A percentile compares a stretch with the other conserved stretches of the same genome.
phyloP scores from a whole-genome alignment of 2,113 vertebrate species.

The Eretmochelys imbricata region DNA sequence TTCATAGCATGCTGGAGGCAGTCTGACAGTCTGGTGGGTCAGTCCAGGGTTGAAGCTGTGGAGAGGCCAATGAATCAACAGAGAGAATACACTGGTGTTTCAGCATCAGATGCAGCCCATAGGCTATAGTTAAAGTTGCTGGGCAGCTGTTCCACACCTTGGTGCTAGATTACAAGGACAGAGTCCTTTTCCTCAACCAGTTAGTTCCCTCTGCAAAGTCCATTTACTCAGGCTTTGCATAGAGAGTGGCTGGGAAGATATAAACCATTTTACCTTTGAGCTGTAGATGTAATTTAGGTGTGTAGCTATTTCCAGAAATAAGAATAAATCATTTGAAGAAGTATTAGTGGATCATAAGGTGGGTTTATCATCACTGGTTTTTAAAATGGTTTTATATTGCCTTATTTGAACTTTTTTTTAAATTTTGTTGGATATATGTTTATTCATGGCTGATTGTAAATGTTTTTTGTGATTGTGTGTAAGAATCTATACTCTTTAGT shows the following conservation, averaged over 20 bases:
- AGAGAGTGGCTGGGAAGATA: neutral
- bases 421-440: neutral
- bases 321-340: neutral
- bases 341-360: neutral
- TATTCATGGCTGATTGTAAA: neutral
- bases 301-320: neutral
- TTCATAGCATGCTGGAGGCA: rapidly evolving
- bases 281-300: neutral
- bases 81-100: neutral
- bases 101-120: neutral
- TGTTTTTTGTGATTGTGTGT: neutral
- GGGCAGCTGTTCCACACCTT: neutral
- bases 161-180: rapidly evolving
- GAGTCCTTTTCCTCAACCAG: neutral
- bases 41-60: neutral
- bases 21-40: neutral
- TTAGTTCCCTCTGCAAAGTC: neutral
- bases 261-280: neutral
- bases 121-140: neutral
- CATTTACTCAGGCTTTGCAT: neutral
- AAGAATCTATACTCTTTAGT: neutral
- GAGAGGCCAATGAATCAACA: neutral
- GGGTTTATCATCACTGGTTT: neutral
- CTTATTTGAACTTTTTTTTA: neutral
- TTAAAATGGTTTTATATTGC: neutral